Evolutionary conservation across 2,113 vertebrate species (phyloP), one percentile per base, ranked within the genome.

Genomic region (Coreoperca whiteheadi): DNA sequence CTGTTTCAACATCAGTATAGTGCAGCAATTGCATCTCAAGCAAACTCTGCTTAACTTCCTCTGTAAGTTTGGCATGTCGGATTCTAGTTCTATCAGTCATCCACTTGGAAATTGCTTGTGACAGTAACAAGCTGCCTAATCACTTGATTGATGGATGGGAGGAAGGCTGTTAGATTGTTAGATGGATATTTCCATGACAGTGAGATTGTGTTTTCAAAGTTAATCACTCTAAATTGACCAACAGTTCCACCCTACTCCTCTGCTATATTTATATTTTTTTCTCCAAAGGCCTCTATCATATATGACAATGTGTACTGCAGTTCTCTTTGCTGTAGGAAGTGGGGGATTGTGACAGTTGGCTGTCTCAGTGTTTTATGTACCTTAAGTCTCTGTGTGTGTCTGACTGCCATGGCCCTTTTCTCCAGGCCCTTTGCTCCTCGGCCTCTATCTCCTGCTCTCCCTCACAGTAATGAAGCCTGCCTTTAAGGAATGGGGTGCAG

Each of bases 401-500:
- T 90, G 90, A 88, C 87, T 90, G 88, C 68, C 70, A 43, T 16
- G 77, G 88, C 91, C 89, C 87, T 87, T 91, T 83, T 83, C 93
- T 94, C 84, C 86, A 93, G 96, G 93, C 96, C 95, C 91, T 92
- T 95, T 92, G 95, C 92, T 91, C 96, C 96, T 16, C 96, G 97
- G 96, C 96, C 97, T 96, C 93, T 93, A 93, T 94, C 93, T 94
- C 91, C 91, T 90, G 83, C 88, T 91, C 91, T 92, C 89, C 82
- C 92, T 91, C 95, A 95, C 96, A 96, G 97, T 97, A 99, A 97
- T 98, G 97, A 97, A 96, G 96, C 96, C 95, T 97, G 96, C 97
- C 97, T 99, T 98, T 97, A 98, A 98, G 96, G 96, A 97, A 96
- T 72, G 77, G 91, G 89, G 91, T 95, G 95, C 88, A 96, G 96